These are phyloP conservation scores for Philonicus albiceps DNA, from an alignment of 2,888 invertebrate species.

Conservation along the genomic window DNA sequence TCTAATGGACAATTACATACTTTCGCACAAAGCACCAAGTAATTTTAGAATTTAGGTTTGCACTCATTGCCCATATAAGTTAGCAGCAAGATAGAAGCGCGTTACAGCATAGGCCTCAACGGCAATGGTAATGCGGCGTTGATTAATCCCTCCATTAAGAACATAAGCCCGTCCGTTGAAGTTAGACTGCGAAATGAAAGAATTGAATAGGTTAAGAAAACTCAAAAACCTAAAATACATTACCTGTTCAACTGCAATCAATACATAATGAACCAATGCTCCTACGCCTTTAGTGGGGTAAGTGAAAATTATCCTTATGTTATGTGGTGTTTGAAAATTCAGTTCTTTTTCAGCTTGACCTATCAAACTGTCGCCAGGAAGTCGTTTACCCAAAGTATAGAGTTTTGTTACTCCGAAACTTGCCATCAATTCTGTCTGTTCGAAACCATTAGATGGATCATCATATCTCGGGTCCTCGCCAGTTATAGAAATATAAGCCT, in stretches of 20 bases:
- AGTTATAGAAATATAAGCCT: background rate
- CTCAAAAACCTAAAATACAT: background rate
- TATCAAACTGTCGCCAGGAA: background rate
- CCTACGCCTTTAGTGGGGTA: background rate
- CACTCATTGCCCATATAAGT: background rate
- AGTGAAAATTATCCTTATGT: background rate
- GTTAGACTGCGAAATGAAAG: background rate
- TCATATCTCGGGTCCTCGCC: background rate
- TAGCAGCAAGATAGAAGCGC: background rate
- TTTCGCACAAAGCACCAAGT: background rate
- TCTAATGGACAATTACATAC: background rate
- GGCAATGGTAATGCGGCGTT: background rate
- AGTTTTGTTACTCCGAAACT: background rate
- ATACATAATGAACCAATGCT: background rate
- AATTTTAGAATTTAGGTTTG: background rate
- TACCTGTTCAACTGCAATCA: background rate
- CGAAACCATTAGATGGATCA: background rate
- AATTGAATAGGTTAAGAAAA: background rate
- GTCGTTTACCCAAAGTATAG: background rate
- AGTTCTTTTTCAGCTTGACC: background rate
- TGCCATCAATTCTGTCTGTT: background rate
- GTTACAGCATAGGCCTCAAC: background rate
- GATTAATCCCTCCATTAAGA: background rate
- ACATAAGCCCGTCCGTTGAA: background rate
- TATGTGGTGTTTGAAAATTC: background rate